phyloP scores from a whole-genome alignment of 2,113 vertebrate genomes.

The Nannospalax galili region DNA sequence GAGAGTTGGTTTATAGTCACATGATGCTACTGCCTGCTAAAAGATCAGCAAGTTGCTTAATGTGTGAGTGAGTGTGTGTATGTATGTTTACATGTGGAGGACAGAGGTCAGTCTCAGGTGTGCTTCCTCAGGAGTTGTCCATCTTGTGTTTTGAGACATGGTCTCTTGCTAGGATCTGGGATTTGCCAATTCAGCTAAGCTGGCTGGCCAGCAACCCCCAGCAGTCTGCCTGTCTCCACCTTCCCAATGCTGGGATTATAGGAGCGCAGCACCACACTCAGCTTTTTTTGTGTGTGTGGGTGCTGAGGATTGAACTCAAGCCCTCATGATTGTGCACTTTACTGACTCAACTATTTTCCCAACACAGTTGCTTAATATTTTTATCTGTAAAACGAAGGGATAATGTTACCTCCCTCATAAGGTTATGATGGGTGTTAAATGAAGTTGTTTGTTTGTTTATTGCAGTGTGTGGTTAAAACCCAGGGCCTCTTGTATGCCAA shows the following conservation, averaged over 20 bases:
- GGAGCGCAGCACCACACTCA: no score
- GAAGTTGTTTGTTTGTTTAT: neutral
- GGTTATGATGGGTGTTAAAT: neutral
- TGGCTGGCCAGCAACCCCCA: neutral
- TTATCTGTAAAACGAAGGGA: neutral
- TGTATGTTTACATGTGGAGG: neutral
- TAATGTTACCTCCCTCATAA: neutral
- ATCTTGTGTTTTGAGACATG: neutral
- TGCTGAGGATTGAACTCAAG: neutral
- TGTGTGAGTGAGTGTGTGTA: neutral
- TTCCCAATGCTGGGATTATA: neutral
- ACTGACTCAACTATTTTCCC: neutral
- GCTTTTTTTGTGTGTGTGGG: neutral
- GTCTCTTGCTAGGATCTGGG: neutral
- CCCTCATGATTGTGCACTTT: neutral
- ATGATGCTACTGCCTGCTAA: neutral
- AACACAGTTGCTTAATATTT: neutral
- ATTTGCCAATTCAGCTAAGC: neutral
- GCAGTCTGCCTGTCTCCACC: neutral
- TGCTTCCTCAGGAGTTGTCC: neutral
- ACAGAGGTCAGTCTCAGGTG: neutral
- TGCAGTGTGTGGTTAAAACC: neutral
- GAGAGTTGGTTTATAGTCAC: constrained; percentile 10
- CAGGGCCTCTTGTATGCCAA: neutral
- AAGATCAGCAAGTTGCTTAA: neutral